Evolutionary conservation across 2,888 invertebrate species (phyloP).

Genomic region (Timandra comae): DNA sequence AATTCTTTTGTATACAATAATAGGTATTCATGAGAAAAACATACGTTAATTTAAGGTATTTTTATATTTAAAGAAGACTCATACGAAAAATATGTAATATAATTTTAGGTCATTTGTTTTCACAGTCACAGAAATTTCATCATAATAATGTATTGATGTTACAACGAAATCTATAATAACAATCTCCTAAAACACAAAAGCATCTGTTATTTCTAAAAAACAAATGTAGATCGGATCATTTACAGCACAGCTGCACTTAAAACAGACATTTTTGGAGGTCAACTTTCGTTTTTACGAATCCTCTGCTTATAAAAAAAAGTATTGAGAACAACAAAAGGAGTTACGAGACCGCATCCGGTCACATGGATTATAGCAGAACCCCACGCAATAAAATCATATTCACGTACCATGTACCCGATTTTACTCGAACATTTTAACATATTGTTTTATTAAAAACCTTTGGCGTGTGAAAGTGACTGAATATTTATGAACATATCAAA

Average conservation of each 20-base stretch:
- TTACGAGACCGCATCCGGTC: constrained; percentile 38
- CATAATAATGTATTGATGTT: too few relatives aligned
- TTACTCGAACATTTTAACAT: constrained; percentile 31
- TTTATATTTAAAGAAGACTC: too few relatives aligned
- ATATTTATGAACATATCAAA: constrained; percentile 60
- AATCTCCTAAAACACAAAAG: too few relatives aligned
- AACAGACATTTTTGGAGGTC: constrained; percentile 29
- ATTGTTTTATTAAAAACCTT: constrained; percentile 38
- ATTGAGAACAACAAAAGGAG: constrained; percentile 44
- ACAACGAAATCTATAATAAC: too few relatives aligned
- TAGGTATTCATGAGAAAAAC: too few relatives aligned
- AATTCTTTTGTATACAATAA: too few relatives aligned
- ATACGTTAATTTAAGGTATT: too few relatives aligned
- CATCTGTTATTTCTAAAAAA: constrained; percentile 14
- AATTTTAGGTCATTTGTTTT: too few relatives aligned
- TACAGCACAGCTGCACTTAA: constrained; percentile 18
- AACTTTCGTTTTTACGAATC: constrained; percentile 58
- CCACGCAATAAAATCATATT: constrained; percentile 33
- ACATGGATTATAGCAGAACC: constrained; percentile 22
- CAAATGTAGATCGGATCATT: constrained; percentile 17
- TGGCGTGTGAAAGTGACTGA: constrained; percentile 54
- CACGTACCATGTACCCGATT: constrained; percentile 22
- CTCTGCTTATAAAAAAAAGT: constrained; percentile 46
- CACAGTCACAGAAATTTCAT: too few relatives aligned
- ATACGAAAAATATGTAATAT: too few relatives aligned